A percentile compares a stretch with the other conserved stretches of the same genome.
These are phyloP conservation scores for Pasiphila rectangulata DNA, from an alignment of 2,888 invertebrate species.

Conservation along the genomic window DNA sequence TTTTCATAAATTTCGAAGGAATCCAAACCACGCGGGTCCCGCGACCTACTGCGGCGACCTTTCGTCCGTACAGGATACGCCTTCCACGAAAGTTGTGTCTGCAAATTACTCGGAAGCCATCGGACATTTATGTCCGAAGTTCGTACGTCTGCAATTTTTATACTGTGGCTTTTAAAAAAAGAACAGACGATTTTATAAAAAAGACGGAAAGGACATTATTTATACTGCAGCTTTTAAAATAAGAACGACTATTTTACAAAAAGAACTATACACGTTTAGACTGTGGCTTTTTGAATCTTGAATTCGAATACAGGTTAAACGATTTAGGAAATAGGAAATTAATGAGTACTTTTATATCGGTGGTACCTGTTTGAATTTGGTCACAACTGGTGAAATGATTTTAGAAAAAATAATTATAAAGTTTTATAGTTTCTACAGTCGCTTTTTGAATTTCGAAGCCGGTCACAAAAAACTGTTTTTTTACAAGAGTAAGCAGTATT, in stretches of 20 bases:
- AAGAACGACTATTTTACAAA: not conserved
- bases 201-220: not conserved
- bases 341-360: too few relatives aligned
- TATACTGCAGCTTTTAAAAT: not conserved
- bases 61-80: slow-evolving; percentile 17
- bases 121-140: slow-evolving; percentile 2
- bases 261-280: too few relatives aligned
- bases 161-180: not conserved
- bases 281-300: too few relatives aligned
- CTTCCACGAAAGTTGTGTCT: slow-evolving; percentile 22
- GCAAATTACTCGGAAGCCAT: slow-evolving; percentile 16
- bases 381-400: too few relatives aligned
- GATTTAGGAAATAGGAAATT: too few relatives aligned
- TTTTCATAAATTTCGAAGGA: not conserved
- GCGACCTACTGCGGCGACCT: slow-evolving; percentile 21
- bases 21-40: slow-evolving; percentile 9
- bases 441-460: too few relatives aligned
- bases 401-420: too few relatives aligned
- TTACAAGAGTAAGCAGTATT: too few relatives aligned
- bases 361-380: too few relatives aligned
- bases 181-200: too few relatives aligned
- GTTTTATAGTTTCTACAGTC: slow-evolving; percentile 1
- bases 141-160: not conserved
- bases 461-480: too few relatives aligned
- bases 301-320: too few relatives aligned